Evolutionary conservation across 2,888 invertebrate genomes (phyloP).

Genomic region (Orthosia gothica): DNA sequence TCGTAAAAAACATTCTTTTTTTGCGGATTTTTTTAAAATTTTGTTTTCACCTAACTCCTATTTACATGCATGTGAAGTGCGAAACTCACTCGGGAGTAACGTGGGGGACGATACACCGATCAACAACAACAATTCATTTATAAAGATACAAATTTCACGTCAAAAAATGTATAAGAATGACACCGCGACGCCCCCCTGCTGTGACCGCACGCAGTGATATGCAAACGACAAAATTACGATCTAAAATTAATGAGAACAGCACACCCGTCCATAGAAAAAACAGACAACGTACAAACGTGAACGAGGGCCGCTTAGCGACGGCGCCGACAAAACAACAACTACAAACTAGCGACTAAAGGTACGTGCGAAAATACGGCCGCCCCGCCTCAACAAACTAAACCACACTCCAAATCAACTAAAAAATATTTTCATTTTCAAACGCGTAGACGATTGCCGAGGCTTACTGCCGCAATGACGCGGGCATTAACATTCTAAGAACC

Average conservation of each 20-base stretch:
- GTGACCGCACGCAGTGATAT: constrained; percentile 85
- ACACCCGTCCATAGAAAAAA: constrained; percentile 73
- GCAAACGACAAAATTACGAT: constrained; percentile 86
- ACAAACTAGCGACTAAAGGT: constrained; percentile 82
- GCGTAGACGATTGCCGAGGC: constrained; percentile 60
- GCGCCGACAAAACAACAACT: constrained; percentile 80
- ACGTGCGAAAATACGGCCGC: constrained; percentile 76
- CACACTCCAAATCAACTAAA: constrained; percentile 82
- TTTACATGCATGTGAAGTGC: constrained; percentile 88
- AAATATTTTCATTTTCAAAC: constrained; percentile 78
- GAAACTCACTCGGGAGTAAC: constrained; percentile 84
- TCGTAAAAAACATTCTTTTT: constrained; percentile 82
- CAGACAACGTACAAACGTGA: constrained; percentile 74
- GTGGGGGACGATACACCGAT: constrained; percentile 79
- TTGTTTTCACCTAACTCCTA: constrained; percentile 82
- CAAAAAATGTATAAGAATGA: constrained; percentile 79
- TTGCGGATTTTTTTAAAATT: constrained; percentile 81
- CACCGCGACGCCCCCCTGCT: constrained; percentile 75
- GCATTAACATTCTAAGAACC: constrained; percentile 51
- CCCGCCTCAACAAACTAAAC: constrained; percentile 80
- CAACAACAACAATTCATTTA: constrained; percentile 83
- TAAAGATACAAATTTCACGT: constrained; percentile 84
- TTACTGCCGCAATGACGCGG: constrained; percentile 48
- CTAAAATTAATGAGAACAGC: constrained; percentile 77
- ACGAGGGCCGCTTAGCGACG: constrained; percentile 76